Percentiles rank a stretch among this genome's conserved stretches.
phyloP scores from a whole-genome alignment of 2,797 vertebrate genomes.

The Pseudochirops cupreus region DNA sequence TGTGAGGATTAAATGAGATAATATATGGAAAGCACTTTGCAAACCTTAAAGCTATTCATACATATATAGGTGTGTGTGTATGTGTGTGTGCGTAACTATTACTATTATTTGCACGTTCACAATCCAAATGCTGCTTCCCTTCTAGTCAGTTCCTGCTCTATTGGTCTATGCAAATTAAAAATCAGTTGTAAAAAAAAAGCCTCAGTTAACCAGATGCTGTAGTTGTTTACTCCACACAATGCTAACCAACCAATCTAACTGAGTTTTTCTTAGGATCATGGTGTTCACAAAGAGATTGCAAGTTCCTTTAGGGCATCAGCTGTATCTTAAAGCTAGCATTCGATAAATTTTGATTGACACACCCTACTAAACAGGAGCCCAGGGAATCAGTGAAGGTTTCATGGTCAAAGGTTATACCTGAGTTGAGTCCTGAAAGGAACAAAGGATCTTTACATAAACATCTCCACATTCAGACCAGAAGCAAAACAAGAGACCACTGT shows the following conservation, averaged over 20 bases:
- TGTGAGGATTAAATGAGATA: neutral
- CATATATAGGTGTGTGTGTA: neutral
- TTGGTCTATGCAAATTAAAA: neutral
- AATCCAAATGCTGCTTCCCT: neutral
- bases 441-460: neutral
- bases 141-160: neutral
- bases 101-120: neutral
- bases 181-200: neutral
- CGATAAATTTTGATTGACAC: neutral
- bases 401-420: neutral
- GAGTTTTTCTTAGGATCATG: neutral
- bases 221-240: neutral
- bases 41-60: too few relatives aligned
- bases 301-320: neutral
- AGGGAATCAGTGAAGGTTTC: neutral
- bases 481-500: neutral
- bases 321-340: neutral
- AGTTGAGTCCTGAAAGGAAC: neutral
- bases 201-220: neutral
- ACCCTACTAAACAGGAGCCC: neutral
- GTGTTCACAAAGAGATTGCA: neutral
- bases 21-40: neutral
- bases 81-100: neutral
- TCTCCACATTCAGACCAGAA: neutral
- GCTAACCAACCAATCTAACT: neutral